Percentiles rank a stretch among this genome's conserved stretches.
phyloP scores from a whole-genome alignment of 2,797 vertebrate genomes.

The Menidia menidia region DNA sequence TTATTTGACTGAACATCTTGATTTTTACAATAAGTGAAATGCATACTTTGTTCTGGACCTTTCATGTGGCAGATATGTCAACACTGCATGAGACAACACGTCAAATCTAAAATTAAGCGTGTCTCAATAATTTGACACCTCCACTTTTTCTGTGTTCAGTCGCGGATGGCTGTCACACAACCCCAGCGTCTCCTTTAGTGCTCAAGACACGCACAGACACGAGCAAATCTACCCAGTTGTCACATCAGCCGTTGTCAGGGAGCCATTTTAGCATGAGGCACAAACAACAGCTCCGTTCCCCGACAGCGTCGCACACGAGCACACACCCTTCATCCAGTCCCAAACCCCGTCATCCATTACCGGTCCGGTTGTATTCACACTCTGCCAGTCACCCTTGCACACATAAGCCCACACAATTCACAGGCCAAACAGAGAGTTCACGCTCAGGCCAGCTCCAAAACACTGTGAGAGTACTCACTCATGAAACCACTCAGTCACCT shows the following conservation, averaged over 20 bases:
- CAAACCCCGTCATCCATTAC: conserved; percentile 5
- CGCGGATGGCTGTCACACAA: background rate
- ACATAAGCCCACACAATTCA: background rate
- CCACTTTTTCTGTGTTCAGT: background rate
- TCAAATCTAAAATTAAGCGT: background rate
- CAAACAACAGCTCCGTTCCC: background rate
- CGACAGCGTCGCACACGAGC: background rate
- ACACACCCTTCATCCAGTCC: background rate
- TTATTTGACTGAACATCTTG: background rate
- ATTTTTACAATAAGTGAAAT: background rate
- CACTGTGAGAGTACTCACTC: background rate
- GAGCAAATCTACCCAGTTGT: background rate
- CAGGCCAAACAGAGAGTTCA: conserved; percentile 9
- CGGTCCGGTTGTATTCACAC: conserved; percentile 3
- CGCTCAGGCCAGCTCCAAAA: conserved; percentile 11
- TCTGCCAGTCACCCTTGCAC: background rate
- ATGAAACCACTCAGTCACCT: background rate
- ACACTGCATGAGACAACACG: background rate
- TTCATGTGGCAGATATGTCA: background rate
- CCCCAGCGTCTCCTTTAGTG: background rate
- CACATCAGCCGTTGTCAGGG: conserved; percentile 7
- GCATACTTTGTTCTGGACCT: background rate
- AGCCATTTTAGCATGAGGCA: conserved; percentile 1
- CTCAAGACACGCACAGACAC: background rate
- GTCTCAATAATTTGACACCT: background rate